Base-by-base conservation (phyloP, 2,797 vertebrate genomes). In the Brachyrhaphis roseni region DNA sequence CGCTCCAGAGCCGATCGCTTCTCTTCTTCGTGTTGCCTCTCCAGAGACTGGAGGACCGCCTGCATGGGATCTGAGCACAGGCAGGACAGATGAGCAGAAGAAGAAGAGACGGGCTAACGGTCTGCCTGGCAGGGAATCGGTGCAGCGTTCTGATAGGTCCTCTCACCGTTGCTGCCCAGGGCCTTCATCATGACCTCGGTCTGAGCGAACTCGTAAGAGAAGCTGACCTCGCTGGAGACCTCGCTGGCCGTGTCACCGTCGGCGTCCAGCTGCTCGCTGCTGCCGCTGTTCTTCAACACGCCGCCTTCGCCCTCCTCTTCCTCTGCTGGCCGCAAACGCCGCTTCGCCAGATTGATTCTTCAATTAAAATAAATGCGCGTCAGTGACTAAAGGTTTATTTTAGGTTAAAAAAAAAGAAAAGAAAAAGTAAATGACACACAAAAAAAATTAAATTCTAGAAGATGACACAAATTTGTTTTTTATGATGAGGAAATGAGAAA, bases 141-240 rank as follows among this genome's bases (percentile, higher is more conserved):
- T 23, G 28, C 72, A n/a, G 10, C 0, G 8, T 77, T 59, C 8
- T 36, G 23, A 3, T 8, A 8, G 5, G 2, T 12, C 26, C n/a
- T 70, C 94, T 95, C 90, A 98, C 98, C 98, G 0, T 98, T 98
- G 79, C 90, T 97, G 12, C 97, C 97, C 77, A 99, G 95, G 0
- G 97, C 97, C 87, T 99, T 99, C 98, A 99, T 99, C 89, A 98
- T 99, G 76, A 99, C 98, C 87, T 99, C 98, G 71, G 99, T 99
- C 95, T 99, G 98, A 6, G 98, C 98, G 0, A 99, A 99, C 81
- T 99, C 98, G 0, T 98, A 99, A 87, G 96, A 98, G 93, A 99
- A 98, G 93, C 96, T 98, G 83, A 97, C 95, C 80, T 99, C 98
- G 16, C 97, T 99, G 88, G 96, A 95, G 82, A 97, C 97, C 81